Evolutionary conservation across 2,113 vertebrate genomes (phyloP).

Genomic region (Lontra canadensis): DNA sequence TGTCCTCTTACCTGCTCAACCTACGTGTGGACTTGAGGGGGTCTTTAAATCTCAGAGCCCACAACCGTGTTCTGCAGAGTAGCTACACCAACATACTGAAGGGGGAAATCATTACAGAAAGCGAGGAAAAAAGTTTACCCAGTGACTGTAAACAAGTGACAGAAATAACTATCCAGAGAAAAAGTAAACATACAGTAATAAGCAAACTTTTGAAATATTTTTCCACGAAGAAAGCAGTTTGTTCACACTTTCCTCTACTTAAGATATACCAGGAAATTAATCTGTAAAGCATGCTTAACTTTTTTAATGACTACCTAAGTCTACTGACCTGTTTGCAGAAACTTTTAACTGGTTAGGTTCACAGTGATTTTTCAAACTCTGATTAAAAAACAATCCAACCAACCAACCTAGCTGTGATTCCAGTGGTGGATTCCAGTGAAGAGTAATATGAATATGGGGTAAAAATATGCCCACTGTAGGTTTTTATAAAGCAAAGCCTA

Average conservation of each 20-base stretch:
- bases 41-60: not conserved
- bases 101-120: not conserved
- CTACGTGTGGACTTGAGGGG: not conserved
- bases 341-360: not conserved
- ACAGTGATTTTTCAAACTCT: not conserved
- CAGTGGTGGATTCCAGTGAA: not conserved
- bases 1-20: not conserved
- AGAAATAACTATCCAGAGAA: not conserved
- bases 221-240: not conserved
- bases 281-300: not conserved
- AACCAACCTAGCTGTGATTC: not conserved
- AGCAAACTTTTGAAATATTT: not conserved
- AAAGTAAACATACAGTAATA: not conserved
- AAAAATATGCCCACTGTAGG: not conserved
- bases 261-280: not conserved
- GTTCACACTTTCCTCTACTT: not conserved
- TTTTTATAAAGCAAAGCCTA: not conserved
- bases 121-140: not conserved
- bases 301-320: not conserved
- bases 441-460: not conserved
- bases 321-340: not conserved
- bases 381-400: not conserved
- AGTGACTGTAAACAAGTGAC: not conserved
- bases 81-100: not conserved
- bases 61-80: not conserved